phyloP scores from a whole-genome alignment of 2,888 invertebrate species.

The Pollenia angustigena region DNA sequence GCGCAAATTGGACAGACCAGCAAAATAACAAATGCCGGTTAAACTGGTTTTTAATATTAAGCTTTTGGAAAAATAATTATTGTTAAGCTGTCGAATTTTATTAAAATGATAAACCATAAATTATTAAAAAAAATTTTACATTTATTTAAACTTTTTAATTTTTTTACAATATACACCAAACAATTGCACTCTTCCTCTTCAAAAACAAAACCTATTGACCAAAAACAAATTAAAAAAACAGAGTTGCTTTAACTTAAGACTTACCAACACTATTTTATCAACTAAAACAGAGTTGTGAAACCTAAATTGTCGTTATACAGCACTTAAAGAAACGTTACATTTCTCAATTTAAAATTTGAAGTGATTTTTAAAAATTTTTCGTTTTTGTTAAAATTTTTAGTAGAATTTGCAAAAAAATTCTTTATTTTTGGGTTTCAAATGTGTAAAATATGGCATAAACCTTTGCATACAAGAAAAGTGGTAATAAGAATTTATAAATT shows the following conservation, averaged over 20 bases:
- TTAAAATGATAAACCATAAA: background rate
- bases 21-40: slow-evolving; percentile 31
- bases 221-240: slow-evolving; percentile 1
- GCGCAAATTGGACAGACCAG: slow-evolving; percentile 22
- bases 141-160: slow-evolving; percentile 24
- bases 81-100: background rate
- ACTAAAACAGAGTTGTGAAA: background rate
- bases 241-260: background rate
- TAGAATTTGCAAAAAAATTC: background rate
- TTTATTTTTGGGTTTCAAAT: slow-evolving; percentile 20
- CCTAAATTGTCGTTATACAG: background rate
- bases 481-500: slow-evolving; percentile 72
- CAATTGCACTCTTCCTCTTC: background rate
- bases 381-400: background rate
- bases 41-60: background rate
- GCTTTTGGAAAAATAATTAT: no score
- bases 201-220: background rate
- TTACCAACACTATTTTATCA: background rate
- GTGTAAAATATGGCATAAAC: slow-evolving; percentile 79
- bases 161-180: slow-evolving; percentile 2
- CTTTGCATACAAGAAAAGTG: slow-evolving; percentile 80
- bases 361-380: background rate
- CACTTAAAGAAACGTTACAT: slow-evolving; percentile 19
- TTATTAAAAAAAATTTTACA: background rate
- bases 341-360: slow-evolving; percentile 35